Evolutionary conservation across 2,113 vertebrate species (phyloP), one percentile per base, ranked within the genome.

Genomic region (Accipiter virgatus): DNA sequence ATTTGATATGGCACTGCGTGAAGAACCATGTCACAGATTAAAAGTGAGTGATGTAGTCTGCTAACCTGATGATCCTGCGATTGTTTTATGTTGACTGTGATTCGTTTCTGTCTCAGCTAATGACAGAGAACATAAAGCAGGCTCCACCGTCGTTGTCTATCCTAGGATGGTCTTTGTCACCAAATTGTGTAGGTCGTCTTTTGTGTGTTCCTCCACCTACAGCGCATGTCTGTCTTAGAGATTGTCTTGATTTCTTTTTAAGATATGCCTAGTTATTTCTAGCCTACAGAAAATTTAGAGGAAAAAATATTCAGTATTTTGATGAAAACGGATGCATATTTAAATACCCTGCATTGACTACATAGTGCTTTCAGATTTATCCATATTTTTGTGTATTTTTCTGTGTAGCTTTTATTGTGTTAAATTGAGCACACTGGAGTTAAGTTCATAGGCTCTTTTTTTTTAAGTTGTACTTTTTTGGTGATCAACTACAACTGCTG

Each of bases 101-200:
- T 67, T 93, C 2, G 1, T 63, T 56, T 81, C 62, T 59, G 18
- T 66, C 34, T 13, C 80, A 52, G 40, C 36, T 43, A 58, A 50
- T 9, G 15, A 74, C 42, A 78, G 36, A 77, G 36, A 86, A 36
- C 29, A 48, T 38, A 66, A 83, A 81, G 15, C 11, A 70, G 23
- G n/a, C 6, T 63, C 42, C 59, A 62, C 4, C 3, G 1, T 12
- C 3, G 0, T 1, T 47, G 6, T 31, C 53, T 55, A 0, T 36
- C 23, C 48, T n/a, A 32, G 53, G 19, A 38, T 2, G 6, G 21
- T 23, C 38, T 68, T 87, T 73, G 40, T 9, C 40, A 58, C 2
- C 22, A 48, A 50, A 62, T 31, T 47, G 3, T 22, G 13, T 5
- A 27, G 9, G 23, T 23, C 2, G 1, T 9, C 13, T 50, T 86